Base-by-base conservation (phyloP, 2,888 invertebrate genomes). In the Thecophora atra region DNA sequence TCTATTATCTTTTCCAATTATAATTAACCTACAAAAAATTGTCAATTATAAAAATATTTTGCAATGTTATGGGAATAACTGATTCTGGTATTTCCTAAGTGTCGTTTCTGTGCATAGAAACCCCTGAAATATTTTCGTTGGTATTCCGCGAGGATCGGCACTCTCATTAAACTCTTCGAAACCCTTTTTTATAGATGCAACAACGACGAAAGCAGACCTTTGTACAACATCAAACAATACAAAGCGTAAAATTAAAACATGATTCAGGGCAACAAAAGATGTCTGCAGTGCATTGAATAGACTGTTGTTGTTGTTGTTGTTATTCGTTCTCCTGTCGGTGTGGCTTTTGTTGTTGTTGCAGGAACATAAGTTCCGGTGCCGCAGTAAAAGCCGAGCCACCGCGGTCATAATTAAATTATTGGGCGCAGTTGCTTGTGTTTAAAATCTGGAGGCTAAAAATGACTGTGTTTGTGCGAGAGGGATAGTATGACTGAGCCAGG, bases 401-500 rank as follows among this genome's bases (percentile, higher is more conserved):
- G 37, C 3, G 37, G 54, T 54, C 54, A 21, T 54, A 54, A 54
- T 54, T 54, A 54, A 54, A 54, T 54, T 54, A 54, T 54, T 54
- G 21, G 54, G 11, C 11, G 54, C n/a, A 54, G 21, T 54, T 54
- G 24, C 21, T 11, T 6, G 54, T 24, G 15, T 54, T 51, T 54
- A n/a, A 21, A 54, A 54, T 11, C 54, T 54, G 21, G 54, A 11
- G 8, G 28, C 13, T 28, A 26, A 28, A 19, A 24, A 13, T 24
- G 17, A 11, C 28, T 28, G 54, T n/a, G 13, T 21, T 5, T 54
- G 54, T 58, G 8, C 13, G 19, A 28, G 15, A 24, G 24, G 13
- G 28, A 24, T 8, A 58, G 5, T 24, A 28, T 24, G 58, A 24
- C 28, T 21, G 56, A 5, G 56, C 6, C 7, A 21, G 56, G 15